Evolutionary conservation across 1,140 invertebrate genomes (phyloP).

Genomic region (Helicorthomorpha holstii): DNA sequence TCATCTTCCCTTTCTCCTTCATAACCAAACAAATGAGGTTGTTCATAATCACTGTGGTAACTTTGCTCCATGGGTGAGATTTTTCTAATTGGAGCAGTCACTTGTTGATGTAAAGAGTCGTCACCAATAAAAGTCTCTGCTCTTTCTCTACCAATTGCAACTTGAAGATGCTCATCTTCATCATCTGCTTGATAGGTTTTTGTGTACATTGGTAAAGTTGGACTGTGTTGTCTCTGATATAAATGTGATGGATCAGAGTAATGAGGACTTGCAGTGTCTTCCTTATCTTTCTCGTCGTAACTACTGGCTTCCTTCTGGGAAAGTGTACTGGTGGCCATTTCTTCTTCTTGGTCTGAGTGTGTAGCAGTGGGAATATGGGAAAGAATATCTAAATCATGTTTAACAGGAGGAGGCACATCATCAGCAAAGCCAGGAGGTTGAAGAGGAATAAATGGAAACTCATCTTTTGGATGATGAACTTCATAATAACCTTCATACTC

Average conservation of each 20-base stretch:
- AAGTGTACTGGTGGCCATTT: not conserved
- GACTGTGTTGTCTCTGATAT: not conserved
- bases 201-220: not conserved
- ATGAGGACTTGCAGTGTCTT: not conserved
- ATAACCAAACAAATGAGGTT: not conserved
- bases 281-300: not conserved
- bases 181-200: not conserved
- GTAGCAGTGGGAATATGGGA: not conserved
- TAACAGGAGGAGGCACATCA: not conserved
- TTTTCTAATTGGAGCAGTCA: too few relatives aligned
- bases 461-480: not conserved
- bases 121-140: not conserved
- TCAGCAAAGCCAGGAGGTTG: not conserved
- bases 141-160: not conserved
- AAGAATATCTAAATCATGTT: not conserved
- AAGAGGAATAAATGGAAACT: not conserved
- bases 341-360: not conserved
- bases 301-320: not conserved
- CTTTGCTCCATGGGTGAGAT: too few relatives aligned
- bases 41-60: not conserved
- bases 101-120: too few relatives aligned
- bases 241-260: not conserved
- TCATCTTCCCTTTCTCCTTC: not conserved
- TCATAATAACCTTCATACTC: conserved; percentile 7
- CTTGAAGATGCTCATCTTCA: not conserved